Percentiles rank a stretch among this genome's conserved stretches.
These are phyloP conservation scores for Subanguina moxae DNA, from an alignment of 1,140 invertebrate species.

Conservation along the genomic window DNA sequence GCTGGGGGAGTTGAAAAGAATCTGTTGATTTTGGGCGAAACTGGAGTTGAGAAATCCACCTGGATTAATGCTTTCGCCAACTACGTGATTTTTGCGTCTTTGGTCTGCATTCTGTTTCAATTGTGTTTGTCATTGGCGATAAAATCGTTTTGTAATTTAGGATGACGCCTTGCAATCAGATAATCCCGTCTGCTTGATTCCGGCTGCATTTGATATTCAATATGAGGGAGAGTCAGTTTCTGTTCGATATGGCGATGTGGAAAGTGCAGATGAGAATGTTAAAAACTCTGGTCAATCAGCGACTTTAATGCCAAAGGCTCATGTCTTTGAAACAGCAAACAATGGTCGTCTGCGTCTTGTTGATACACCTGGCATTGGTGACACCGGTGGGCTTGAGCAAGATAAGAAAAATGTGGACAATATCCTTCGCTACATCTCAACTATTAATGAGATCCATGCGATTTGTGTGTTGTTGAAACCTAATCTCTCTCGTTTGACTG, in stretches of 20 bases:
- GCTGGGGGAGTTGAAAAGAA: constrained; percentile 8
- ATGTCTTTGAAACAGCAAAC: neutral
- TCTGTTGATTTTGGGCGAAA: constrained; percentile 39
- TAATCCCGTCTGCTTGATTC: constrained; percentile 3
- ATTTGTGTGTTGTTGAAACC: constrained; percentile 51
- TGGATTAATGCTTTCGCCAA: constrained; percentile 42
- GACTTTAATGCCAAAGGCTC: neutral
- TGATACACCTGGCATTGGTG: constrained; percentile 6
- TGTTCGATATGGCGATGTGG: neutral
- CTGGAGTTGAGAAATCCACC: constrained; percentile 45
- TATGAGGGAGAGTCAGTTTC: neutral
- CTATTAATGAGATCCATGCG: constrained; percentile 33
- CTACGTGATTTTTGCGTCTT: constrained; percentile 27
- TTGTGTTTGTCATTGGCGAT: too few species aligned
- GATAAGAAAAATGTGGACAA: constrained; percentile 14
- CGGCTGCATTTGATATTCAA: neutral
- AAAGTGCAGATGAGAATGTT: neutral
- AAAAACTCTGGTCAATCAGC: neutral
- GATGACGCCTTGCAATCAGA: constrained; percentile 19
- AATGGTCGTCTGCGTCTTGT: neutral
- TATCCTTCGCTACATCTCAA: constrained; percentile 8
- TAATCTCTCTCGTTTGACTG: constrained; percentile 35
- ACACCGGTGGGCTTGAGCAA: constrained; percentile 16
- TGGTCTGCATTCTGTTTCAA: too few species aligned
- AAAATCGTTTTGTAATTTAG: too few species aligned